Evolutionary conservation across 2,888 invertebrate species (phyloP).

Genomic region (Malacosoma neustria): DNA sequence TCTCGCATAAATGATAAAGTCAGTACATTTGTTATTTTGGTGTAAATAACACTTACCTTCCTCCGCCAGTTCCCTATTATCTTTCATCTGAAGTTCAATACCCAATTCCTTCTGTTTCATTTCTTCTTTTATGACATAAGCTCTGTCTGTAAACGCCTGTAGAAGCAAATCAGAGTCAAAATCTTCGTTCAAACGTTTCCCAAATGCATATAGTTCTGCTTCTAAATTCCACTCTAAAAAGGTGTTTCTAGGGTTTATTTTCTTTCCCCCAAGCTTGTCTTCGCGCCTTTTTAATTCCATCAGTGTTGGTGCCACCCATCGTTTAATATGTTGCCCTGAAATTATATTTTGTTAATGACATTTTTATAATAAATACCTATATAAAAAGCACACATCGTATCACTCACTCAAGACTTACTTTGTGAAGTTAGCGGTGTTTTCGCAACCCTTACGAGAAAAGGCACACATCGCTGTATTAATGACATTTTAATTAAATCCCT

Average conservation of each 20-base stretch:
- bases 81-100: slow-evolving; percentile 77
- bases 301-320: slow-evolving; percentile 83
- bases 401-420: no score
- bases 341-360: slow-evolving; percentile 6
- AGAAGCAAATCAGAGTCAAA: slow-evolving; percentile 82
- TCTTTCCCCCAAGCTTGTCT: slow-evolving; percentile 74
- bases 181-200: slow-evolving; percentile 87
- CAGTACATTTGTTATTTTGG: no score
- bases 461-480: slow-evolving; percentile 40
- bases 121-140: slow-evolving; percentile 83
- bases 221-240: slow-evolving; percentile 92
- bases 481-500: slow-evolving; percentile 32
- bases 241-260: slow-evolving; percentile 66
- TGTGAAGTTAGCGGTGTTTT: slow-evolving; percentile 33
- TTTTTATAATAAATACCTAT: no score
- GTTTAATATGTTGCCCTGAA: slow-evolving; percentile 53
- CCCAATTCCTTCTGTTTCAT: slow-evolving; percentile 80
- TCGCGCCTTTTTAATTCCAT: slow-evolving; percentile 76
- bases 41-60: slow-evolving; percentile 73
- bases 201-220: slow-evolving; percentile 92
- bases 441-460: slow-evolving; percentile 29
- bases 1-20: no score
- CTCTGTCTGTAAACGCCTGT: slow-evolving; percentile 85
- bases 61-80: slow-evolving; percentile 80
- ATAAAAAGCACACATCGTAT: no score